phyloP scores from a whole-genome alignment of 2,888 invertebrate species.

The Tetranychus piercei region DNA sequence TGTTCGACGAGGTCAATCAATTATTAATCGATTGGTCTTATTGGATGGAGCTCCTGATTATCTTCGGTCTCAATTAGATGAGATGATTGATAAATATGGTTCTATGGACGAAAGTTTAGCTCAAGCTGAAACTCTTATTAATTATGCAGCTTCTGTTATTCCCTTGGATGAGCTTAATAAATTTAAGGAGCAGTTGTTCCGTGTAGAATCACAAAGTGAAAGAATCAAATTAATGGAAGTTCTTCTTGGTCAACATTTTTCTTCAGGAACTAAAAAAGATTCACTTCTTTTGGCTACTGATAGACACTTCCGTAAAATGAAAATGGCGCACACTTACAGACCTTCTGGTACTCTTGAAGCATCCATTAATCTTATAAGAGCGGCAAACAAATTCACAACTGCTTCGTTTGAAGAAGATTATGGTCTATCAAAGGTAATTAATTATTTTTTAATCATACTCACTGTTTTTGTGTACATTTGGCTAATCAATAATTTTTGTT shows the following conservation, averaged over 20 bases:
- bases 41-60: conserved; percentile 60
- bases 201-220: not conserved
- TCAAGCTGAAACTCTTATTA: not conserved
- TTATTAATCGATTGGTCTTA: conserved; percentile 47
- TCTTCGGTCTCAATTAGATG: not conserved
- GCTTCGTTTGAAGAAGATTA: not conserved
- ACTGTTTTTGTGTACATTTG: not conserved
- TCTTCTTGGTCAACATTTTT: not conserved
- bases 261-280: not conserved
- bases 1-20: conserved; percentile 29
- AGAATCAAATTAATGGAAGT: conserved; percentile 1
- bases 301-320: conserved; percentile 9
- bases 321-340: not conserved
- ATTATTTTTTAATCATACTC: not conserved
- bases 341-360: not conserved
- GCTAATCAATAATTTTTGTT: not conserved
- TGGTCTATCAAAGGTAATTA: conserved; percentile 1
- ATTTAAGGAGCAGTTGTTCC: not conserved
- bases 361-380: not conserved
- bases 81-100: not conserved
- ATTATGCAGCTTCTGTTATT: not conserved
- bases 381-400: not conserved
- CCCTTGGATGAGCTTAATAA: not conserved
- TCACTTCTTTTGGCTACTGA: not conserved
- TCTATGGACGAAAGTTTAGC: conserved; percentile 3